phyloP scores from a whole-genome alignment of 2,888 invertebrate species.

The Quadroppia sp. region DNA sequence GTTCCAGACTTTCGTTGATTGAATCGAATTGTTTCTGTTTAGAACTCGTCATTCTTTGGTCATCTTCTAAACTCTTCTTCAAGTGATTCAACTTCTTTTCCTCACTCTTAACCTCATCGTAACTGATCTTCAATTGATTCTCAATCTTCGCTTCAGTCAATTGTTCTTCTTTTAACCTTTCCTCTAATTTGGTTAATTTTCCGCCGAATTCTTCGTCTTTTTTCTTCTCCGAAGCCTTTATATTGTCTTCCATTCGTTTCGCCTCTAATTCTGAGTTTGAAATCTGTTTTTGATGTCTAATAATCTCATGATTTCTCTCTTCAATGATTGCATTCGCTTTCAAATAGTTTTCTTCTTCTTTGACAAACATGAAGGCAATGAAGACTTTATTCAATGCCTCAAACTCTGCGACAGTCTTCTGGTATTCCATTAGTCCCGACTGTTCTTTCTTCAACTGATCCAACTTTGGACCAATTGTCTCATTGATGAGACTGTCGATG shows the following conservation, averaged over 20 bases:
- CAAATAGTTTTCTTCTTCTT: constrained; percentile 52
- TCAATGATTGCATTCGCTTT: constrained; percentile 51
- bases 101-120: constrained; percentile 65
- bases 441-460: constrained; percentile 79
- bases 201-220: constrained; percentile 66
- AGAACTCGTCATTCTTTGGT: constrained; percentile 48
- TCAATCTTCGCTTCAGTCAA: constrained; percentile 64
- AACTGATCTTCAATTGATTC: constrained; percentile 63
- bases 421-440: constrained; percentile 77
- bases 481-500: constrained; percentile 69
- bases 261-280: constrained; percentile 59
- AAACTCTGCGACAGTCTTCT: constrained; percentile 74
- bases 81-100: constrained; percentile 66
- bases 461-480: constrained; percentile 86
- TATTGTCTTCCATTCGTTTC: constrained; percentile 51
- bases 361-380: constrained; percentile 67
- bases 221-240: constrained; percentile 62
- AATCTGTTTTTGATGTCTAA: constrained; percentile 56
- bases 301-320: constrained; percentile 32
- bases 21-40: constrained; percentile 55
- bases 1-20: constrained; percentile 60
- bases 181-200: constrained; percentile 63
- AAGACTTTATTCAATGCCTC: constrained; percentile 72
- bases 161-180: constrained; percentile 62
- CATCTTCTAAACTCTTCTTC: constrained; percentile 57